Base-by-base conservation (phyloP, 92 coral and sea anemone genomes). In the Scolanthus callimorphus region DNA sequence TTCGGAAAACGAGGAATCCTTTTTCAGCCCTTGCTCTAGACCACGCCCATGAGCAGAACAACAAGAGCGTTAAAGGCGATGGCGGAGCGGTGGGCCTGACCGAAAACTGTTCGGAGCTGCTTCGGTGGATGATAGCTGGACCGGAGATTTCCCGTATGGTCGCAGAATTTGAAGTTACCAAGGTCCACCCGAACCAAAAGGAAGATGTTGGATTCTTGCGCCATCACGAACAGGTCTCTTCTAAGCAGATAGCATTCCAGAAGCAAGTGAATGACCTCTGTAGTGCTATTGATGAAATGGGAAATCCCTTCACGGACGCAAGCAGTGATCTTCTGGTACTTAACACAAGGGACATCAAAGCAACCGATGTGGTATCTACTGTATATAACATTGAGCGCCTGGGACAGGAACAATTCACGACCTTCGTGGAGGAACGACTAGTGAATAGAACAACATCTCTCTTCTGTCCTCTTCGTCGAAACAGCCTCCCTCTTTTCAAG, bases 1-100 rank as follows among this genome's bases (percentile, higher is more conserved):
- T 83, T 19, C 85, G 68, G 73, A 83, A 73, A 65, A 73, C 71
- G 55, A 66, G 30, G 57, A 62, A 52, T 26, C 61, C 71, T 29
- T 77, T 77, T 49, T 75, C 83, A 41, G 17, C 72, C 60, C 70
- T 76, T 46, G 79, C 89, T 31, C 48, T 82, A 29, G 89, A 78
- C 46, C 82, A 84, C 44, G 81, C 81, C 43, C 85, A 77, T 60
- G 74, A 84, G 71, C 90, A 72, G 70, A 74, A 46, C 34, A 24
- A 43, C 1, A 34, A 28, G 3, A 51, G 4, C 9, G 43, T 34
- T 6, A 34, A 34, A 34, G 43, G 43, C 6, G 43, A 34, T 34
- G 43, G 43, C 15, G 43, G 84, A 4, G 68, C 73, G 29, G 84
- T 70, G 21, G 78, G 85, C 12, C 70, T 79, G 29, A 70, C 66